Conservation (phyloP, 2,113 vertebrate genomes). For the Pristiophorus japonicus region DNA sequence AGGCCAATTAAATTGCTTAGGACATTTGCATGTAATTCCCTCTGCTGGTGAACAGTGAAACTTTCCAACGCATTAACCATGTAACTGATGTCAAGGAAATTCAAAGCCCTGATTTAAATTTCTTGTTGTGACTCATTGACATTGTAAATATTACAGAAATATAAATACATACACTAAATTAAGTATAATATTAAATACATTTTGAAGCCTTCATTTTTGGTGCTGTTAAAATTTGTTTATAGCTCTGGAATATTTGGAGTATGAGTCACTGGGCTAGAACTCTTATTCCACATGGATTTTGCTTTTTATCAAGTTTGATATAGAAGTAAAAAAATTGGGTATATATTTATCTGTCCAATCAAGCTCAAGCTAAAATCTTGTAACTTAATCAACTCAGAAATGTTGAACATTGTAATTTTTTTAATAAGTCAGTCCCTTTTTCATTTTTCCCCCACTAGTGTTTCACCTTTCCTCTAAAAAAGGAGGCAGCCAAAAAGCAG, state of each 20-base stretch:
- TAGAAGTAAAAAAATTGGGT: not conserved
- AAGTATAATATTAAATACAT: not conserved
- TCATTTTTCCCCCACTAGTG: not conserved
- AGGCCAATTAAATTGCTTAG: not conserved
- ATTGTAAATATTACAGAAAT: not conserved
- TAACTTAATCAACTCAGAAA: not conserved
- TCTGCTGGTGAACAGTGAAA: not conserved
- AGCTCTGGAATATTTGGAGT: not conserved
- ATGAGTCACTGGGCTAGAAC: not conserved
- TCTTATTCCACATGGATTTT: not conserved
- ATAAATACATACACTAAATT: not conserved
- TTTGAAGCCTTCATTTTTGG: not conserved
- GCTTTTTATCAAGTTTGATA: not conserved
- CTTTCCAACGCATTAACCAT: not conserved
- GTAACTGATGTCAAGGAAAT: not conserved
- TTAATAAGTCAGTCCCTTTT: not conserved
- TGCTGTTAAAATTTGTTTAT: not conserved
- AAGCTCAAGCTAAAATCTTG: not conserved
- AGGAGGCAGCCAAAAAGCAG: too few relatives aligned
- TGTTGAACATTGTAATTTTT: not conserved
- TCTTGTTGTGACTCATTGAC: not conserved
- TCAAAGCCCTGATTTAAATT: not conserved
- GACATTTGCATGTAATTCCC: not conserved
- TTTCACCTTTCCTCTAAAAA: not conserved
- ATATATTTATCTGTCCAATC: not conserved